Conservation (phyloP, 2,113 vertebrate genomes). For the Pristiophorus japonicus region DNA sequence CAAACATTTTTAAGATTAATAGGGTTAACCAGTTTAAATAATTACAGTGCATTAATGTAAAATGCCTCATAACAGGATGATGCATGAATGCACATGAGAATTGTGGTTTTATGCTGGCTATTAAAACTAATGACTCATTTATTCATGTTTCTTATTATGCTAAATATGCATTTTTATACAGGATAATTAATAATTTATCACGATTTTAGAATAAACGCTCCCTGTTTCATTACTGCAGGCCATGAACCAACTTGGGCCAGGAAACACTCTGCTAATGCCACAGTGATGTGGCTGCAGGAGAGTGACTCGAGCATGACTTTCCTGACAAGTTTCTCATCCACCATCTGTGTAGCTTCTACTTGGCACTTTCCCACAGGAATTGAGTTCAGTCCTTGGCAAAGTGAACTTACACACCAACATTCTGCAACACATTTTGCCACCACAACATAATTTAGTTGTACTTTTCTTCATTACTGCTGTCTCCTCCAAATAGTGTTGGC, state of each 20-base stretch:
- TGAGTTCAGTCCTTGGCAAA: background rate
- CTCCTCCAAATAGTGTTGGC: background rate
- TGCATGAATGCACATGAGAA: conserved; percentile 20
- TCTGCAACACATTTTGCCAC: background rate
- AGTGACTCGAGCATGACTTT: background rate
- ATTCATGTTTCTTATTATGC: background rate
- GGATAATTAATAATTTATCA: background rate
- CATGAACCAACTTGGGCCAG: background rate
- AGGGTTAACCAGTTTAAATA: conserved; percentile 11
- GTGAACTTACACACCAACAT: background rate
- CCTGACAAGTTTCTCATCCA: background rate
- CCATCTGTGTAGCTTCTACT: conserved; percentile 4
- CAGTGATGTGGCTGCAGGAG: background rate
- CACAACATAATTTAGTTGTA: background rate
- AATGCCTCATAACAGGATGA: background rate
- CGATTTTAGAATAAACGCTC: background rate
- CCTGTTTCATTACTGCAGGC: no score
- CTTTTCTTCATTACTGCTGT: background rate
- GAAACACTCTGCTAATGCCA: background rate
- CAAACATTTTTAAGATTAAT: conserved; percentile 13
- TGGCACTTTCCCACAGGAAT: background rate
- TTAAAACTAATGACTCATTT: conserved; percentile 5
- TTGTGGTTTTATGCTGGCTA: background rate
- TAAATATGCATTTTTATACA: background rate
- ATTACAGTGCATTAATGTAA: conserved; percentile 10